Conservation (phyloP, 2,113 vertebrate genomes). For the Malurus alboscapulatus region DNA sequence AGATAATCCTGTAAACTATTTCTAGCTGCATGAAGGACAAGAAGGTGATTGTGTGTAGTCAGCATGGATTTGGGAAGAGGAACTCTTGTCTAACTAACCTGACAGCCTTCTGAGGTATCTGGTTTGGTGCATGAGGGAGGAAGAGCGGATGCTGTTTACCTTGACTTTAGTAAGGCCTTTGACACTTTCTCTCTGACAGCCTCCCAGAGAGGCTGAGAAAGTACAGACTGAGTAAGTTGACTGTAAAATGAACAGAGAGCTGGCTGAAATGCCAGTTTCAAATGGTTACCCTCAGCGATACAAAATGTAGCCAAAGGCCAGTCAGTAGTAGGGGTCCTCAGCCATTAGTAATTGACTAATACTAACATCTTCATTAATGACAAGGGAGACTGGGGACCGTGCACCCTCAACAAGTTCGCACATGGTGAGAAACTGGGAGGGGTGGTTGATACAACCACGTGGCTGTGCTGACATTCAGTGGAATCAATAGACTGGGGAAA, state of each 20-base stretch:
- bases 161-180: neutral
- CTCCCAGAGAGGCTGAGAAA: neutral
- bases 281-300: neutral
- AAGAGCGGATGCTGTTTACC: neutral
- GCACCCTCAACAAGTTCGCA: neutral
- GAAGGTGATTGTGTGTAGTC: neutral
- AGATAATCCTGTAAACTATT: neutral
- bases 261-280: neutral
- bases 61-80: neutral
- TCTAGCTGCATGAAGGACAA: neutral
- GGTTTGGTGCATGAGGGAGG: neutral
- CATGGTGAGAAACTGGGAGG: neutral
- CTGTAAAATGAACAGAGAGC: neutral
- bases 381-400: neutral
- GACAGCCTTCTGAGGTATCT: neutral
- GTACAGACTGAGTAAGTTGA: neutral
- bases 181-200: neutral
- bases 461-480: neutral
- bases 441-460: neutral
- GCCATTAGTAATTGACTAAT: neutral
- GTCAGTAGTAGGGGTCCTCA: neutral
- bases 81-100: neutral
- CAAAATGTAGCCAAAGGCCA: neutral
- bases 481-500: neutral
- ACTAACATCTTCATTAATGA: neutral